A percentile compares a stretch with the other conserved stretches of the same genome.
Evolutionary conservation across 92 coral and sea anemone genomes (phyloP).

Genomic region (Metridium senile): DNA sequence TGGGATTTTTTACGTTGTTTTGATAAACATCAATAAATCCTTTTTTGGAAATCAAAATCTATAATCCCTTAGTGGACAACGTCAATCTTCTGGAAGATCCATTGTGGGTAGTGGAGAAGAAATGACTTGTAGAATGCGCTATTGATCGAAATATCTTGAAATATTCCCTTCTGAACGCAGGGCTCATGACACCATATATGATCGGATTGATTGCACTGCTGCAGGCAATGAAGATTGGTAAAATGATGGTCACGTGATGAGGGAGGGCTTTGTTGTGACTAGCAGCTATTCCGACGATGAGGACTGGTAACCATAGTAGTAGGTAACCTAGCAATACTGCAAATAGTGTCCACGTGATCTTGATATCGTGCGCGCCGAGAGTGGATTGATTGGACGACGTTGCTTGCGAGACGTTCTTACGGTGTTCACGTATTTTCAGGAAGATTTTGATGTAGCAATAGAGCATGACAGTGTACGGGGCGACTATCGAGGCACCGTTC

Average conservation of each 20-base stretch:
- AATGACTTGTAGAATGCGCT: neutral
- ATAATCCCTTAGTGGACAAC: no score
- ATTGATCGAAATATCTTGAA: conserved; percentile 8
- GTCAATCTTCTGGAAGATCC: neutral
- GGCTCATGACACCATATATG: conserved; percentile 20
- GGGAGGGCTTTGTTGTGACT: neutral
- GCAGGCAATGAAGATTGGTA: neutral
- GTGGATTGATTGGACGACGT: neutral
- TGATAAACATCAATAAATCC: no score
- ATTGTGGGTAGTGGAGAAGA: neutral
- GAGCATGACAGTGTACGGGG: neutral
- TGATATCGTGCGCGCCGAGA: conserved; percentile 22
- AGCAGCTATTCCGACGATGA: neutral
- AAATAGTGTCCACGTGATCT: conserved; percentile 36
- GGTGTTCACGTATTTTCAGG: conserved; percentile 35
- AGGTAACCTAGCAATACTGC: conserved; percentile 25
- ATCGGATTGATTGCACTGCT: conserved; percentile 27
- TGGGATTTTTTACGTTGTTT: no score
- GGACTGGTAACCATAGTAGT: conserved; percentile 20
- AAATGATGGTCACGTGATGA: conserved; percentile 3
- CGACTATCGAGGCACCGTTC: neutral
- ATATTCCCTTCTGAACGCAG: conserved; percentile 11
- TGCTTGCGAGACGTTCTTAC: neutral
- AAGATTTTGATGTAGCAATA: conserved; percentile 28
- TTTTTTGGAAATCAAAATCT: no score